phyloP scores from a whole-genome alignment of 2,113 vertebrate genomes.

The human region DNA sequence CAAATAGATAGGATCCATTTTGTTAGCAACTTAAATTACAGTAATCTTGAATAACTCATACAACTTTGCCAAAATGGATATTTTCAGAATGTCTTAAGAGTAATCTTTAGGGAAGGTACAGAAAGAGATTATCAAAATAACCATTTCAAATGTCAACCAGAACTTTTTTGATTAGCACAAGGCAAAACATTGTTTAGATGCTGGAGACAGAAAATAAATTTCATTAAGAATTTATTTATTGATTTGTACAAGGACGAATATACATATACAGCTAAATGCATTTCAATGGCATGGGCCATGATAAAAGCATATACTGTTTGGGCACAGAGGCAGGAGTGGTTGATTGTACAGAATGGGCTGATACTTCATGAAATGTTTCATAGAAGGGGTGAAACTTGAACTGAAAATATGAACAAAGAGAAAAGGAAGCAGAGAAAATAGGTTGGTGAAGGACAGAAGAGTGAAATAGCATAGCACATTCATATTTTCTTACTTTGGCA shows the following conservation, averaged over 20 bases:
- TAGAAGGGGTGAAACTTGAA: not conserved
- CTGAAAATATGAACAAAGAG: not conserved
- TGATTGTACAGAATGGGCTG: not conserved
- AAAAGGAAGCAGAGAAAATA: not conserved
- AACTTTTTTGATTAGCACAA: not conserved
- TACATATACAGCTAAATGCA: not conserved
- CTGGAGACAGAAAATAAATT: not conserved
- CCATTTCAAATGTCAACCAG: not conserved
- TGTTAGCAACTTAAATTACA: not conserved
- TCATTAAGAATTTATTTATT: not conserved
- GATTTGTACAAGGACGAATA: not conserved
- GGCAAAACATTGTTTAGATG: not conserved
- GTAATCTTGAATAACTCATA: not conserved
- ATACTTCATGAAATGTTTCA: not conserved
- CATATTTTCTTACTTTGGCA: not conserved
- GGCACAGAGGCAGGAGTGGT: not conserved
- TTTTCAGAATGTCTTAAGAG: slow-evolving; percentile 3
- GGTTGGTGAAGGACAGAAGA: not conserved
- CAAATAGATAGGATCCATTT: not conserved
- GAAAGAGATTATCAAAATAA: not conserved
- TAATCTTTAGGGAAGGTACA: not conserved
- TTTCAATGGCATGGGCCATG: not conserved
- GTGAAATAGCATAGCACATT: not conserved
- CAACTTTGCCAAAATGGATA: not conserved
- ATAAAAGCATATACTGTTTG: not conserved